phyloP scores from a whole-genome alignment of 1,140 invertebrate genomes.

The Wiebesia pumilae region DNA sequence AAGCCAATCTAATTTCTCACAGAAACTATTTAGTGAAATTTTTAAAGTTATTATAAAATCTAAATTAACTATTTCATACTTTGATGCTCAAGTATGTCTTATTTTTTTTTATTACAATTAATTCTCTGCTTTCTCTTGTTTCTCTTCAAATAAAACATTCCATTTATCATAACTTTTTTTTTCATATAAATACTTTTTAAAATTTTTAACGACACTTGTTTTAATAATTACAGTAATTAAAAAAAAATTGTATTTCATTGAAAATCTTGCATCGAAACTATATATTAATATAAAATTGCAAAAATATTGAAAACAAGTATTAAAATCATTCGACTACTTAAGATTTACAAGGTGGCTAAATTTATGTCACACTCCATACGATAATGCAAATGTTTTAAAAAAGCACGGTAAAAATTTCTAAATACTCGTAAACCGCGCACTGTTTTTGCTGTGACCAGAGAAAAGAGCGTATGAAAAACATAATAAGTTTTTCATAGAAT shows the following conservation, averaged over 20 bases:
- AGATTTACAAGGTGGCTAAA: too few relatives aligned
- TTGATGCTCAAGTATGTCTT: neutral
- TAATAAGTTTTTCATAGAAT: neutral
- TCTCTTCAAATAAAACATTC: too few relatives aligned
- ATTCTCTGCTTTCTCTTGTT: neutral
- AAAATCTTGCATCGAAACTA: too few relatives aligned
- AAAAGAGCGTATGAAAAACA: neutral
- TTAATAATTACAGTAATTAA: too few relatives aligned
- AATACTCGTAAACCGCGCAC: neutral
- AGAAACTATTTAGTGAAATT: neutral
- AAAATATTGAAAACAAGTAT: too few relatives aligned
- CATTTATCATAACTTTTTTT: too few relatives aligned
- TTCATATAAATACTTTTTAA: neutral
- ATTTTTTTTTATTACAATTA: neutral
- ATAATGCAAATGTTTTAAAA: too few relatives aligned
- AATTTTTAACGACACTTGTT: too few relatives aligned
- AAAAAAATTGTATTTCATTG: too few relatives aligned
- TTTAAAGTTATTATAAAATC: neutral
- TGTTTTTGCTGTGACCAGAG: neutral
- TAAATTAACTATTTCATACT: neutral
- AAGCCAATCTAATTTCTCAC: neutral
- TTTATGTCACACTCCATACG: too few relatives aligned
- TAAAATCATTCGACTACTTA: too few relatives aligned
- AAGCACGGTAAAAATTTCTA: neutral
- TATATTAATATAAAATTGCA: too few relatives aligned